These are phyloP conservation scores for Periophthalmodon schlosseri DNA, from an alignment of 2,113 vertebrate genomes.

Conservation along the genomic window DNA sequence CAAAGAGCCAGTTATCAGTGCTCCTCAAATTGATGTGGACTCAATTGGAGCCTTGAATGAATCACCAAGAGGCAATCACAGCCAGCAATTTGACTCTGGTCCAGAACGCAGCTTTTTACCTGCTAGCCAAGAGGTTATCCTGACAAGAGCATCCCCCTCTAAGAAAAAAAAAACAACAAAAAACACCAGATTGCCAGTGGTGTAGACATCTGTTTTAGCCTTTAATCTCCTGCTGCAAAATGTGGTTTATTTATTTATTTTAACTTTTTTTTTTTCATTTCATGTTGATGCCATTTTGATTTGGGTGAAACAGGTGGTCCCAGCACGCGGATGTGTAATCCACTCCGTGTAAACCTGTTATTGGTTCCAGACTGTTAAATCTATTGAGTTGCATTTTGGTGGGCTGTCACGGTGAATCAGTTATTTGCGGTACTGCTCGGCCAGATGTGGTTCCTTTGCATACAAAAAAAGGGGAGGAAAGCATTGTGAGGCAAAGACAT, in stretches of 20 bases:
- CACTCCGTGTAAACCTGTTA: slow-evolving; percentile 61
- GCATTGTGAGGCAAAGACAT: background rate
- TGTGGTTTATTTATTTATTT: slow-evolving; percentile 31
- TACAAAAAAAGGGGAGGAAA: background rate
- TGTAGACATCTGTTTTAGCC: slow-evolving; percentile 28
- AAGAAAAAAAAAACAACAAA: slow-evolving; percentile 3
- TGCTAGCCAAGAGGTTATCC: slow-evolving; percentile 22
- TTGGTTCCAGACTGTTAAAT: slow-evolving; percentile 62
- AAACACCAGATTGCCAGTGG: slow-evolving; percentile 2
- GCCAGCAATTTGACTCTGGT: background rate
- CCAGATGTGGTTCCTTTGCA: slow-evolving; percentile 50
- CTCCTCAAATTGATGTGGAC: slow-evolving; percentile 19
- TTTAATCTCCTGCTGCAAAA: slow-evolving; percentile 35
- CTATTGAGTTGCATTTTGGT: slow-evolving; percentile 52
- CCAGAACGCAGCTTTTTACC: slow-evolving; percentile 6
- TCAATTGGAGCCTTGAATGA: slow-evolving; percentile 31
- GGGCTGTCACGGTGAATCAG: slow-evolving; percentile 44
- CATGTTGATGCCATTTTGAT: slow-evolving; percentile 44
- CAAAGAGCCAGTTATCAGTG: slow-evolving; percentile 12
- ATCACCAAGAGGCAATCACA: slow-evolving; percentile 13
- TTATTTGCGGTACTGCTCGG: slow-evolving; percentile 13
- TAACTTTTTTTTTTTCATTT: slow-evolving; percentile 41
- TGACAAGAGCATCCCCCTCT: slow-evolving; percentile 15
- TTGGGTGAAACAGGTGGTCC: slow-evolving; percentile 55
- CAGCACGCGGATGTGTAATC: slow-evolving; percentile 55